Evolutionary conservation across 2,888 invertebrate species (phyloP).

Genomic region (Leptopilina syphax): DNA sequence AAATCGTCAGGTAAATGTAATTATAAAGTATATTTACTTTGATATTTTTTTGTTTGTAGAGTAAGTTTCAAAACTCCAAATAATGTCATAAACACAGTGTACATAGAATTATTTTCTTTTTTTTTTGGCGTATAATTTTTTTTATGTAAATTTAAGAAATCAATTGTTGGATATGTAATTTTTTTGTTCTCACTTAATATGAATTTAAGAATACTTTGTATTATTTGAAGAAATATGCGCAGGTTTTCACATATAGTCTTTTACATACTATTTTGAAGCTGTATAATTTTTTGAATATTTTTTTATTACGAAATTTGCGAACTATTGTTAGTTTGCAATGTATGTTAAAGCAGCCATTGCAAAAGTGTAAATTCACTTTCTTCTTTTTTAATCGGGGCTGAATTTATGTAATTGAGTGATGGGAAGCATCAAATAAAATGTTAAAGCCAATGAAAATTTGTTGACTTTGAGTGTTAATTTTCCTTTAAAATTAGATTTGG

Average conservation of each 20-base stretch:
- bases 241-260: conserved; percentile 55
- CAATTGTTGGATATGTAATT: neutral
- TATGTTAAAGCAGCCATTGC: neutral
- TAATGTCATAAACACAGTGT: neutral
- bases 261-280: conserved; percentile 55
- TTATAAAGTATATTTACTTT: conserved; percentile 8
- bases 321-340: neutral
- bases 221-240: conserved; percentile 47
- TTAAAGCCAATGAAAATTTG: neutral
- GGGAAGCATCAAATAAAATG: conserved; percentile 41
- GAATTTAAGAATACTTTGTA: conserved; percentile 51
- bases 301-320: conserved; percentile 50
- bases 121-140: neutral
- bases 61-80: neutral
- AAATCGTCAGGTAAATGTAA: neutral
- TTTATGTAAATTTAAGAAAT: neutral
- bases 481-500: too few species aligned
- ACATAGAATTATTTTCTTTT: neutral
- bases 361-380: conserved; percentile 29
- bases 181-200: neutral
- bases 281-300: conserved; percentile 54
- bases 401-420: conserved; percentile 57
- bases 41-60: conserved; percentile 38
- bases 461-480: too few species aligned
- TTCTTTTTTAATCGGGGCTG: conserved; percentile 56